Conservation (phyloP, 2,797 vertebrate genomes). For the Hypotaenidia okinawae region DNA sequence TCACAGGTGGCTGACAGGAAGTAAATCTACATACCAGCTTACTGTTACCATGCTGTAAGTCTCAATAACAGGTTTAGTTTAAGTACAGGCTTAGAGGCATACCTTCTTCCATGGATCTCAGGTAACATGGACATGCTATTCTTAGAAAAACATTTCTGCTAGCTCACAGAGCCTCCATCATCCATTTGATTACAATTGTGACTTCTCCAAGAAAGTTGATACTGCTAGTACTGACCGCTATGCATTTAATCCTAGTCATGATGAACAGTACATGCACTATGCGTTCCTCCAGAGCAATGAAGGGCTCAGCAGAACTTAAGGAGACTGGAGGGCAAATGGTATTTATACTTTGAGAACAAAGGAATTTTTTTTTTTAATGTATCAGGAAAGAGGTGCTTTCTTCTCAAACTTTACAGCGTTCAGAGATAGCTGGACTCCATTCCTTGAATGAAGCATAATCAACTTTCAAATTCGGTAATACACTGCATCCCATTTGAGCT, state of each 20-base stretch:
- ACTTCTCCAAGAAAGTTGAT: background rate
- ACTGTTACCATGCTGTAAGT: fast-evolving
- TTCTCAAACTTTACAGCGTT: background rate
- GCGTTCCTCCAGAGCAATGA: background rate
- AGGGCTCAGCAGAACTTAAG: background rate
- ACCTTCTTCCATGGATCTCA: fast-evolving
- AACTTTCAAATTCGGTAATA: background rate
- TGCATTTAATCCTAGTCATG: background rate
- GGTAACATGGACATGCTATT: fast-evolving
- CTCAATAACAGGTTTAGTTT: fast-evolving
- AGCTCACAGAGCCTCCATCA: background rate
- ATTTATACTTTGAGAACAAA: background rate
- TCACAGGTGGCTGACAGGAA: background rate
- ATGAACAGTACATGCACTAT: fast-evolving
- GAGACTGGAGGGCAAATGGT: background rate
- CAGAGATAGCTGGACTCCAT: background rate
- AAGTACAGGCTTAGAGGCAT: no score
- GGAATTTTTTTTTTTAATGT: background rate
- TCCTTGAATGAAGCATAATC: background rate
- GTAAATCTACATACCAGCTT: fast-evolving
- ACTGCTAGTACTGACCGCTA: background rate
- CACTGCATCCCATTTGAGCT: background rate
- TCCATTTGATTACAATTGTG: background rate
- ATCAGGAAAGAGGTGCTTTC: background rate
- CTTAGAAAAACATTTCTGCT: background rate